Conservation (phyloP, 2,888 invertebrate species). For the Chironomus tentans region DNA sequence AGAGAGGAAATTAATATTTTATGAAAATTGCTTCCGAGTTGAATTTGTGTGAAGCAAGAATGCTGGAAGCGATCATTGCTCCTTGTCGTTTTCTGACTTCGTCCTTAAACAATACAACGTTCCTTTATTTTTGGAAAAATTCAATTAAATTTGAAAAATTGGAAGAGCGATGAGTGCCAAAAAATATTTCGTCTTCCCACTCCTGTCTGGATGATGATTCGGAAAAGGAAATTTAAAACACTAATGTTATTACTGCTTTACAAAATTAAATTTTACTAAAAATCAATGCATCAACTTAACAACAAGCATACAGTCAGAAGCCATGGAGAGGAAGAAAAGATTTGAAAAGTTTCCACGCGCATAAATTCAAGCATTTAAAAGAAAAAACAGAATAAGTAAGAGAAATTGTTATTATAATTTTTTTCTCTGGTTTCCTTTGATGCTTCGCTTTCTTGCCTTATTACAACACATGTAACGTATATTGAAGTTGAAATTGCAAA, state of each 20-base stretch:
- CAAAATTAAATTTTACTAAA: no score
- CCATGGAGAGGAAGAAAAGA: no score
- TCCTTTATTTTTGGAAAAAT: neutral
- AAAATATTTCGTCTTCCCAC: neutral
- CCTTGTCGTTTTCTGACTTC: neutral
- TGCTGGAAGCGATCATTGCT: neutral
- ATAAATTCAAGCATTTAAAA: no score
- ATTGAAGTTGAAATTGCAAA: neutral
- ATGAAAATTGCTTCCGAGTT: constrained; percentile 24
- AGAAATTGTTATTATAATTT: no score
- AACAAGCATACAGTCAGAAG: no score
- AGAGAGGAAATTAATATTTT: constrained; percentile 26
- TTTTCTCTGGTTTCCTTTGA: no score
- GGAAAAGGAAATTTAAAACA: neutral
- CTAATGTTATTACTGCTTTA: neutral
- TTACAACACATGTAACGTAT: no score
- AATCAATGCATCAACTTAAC: no score
- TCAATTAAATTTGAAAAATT: neutral
- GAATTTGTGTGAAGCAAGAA: neutral
- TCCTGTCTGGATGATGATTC: neutral
- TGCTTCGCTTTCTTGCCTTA: no score
- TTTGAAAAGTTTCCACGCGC: no score
- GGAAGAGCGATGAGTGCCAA: neutral
- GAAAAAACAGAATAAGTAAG: no score
- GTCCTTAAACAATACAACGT: neutral